Conservation (phyloP, 2,113 vertebrate species). For the Micronisus gabar region DNA sequence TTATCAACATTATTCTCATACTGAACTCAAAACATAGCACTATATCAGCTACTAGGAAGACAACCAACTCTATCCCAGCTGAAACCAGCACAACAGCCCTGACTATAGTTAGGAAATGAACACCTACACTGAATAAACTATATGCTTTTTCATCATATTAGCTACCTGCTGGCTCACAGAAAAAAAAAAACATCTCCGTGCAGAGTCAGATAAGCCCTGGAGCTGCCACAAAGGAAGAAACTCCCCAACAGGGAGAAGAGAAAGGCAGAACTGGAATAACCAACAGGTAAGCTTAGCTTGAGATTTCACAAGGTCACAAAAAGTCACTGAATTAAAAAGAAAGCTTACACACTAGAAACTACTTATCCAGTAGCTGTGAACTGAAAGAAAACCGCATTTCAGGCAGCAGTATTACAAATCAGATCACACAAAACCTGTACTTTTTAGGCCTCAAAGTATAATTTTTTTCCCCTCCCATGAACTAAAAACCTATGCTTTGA, state of each 20-base stretch:
- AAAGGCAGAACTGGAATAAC: neutral
- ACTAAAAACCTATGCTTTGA: neutral
- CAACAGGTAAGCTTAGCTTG: neutral
- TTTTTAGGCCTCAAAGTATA: neutral
- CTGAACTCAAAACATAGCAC: too few relatives aligned
- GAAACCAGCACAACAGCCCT: too few relatives aligned
- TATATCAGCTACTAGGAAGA: too few relatives aligned
- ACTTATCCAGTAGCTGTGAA: neutral
- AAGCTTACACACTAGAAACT: neutral
- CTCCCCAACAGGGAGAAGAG: neutral
- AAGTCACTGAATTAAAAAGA: neutral
- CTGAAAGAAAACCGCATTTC: neutral
- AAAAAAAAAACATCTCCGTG: neutral
- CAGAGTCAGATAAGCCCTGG: neutral
- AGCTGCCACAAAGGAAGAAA: neutral
- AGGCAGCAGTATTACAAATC: neutral
- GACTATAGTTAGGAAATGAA: neutral
- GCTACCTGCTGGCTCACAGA: neutral
- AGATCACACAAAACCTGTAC: neutral
- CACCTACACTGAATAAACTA: neutral
- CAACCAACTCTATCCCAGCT: too few relatives aligned
- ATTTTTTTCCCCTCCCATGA: neutral
- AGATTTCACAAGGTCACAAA: slow-evolving; percentile 23
- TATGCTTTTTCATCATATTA: neutral
- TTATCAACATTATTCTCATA: too few relatives aligned